Evolutionary conservation across 1,140 invertebrate species (phyloP).

Genomic region (Condylostylus longicornis): DNA sequence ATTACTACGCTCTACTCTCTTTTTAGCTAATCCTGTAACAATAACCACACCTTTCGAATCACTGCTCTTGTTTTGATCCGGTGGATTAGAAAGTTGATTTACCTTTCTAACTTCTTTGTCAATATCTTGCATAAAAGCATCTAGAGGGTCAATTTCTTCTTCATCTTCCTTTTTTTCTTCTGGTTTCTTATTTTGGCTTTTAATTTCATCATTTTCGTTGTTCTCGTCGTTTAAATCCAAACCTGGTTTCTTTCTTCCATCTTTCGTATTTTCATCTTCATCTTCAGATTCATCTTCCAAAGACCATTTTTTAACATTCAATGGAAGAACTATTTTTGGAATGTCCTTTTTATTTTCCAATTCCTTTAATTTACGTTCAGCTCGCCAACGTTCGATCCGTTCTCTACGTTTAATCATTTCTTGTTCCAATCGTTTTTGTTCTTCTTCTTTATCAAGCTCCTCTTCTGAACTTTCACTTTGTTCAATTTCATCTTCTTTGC

Average conservation of each 20-base stretch:
- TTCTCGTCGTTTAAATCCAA: conserved; percentile 1
- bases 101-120: conserved; percentile 79
- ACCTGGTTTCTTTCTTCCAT: conserved; percentile 25
- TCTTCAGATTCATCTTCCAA: conserved; percentile 78
- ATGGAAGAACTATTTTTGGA: conserved; percentile 21
- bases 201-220: conserved; percentile 12
- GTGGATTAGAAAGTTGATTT: conserved; percentile 46
- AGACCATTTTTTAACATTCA: conserved; percentile 73
- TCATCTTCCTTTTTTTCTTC: conserved; percentile 33
- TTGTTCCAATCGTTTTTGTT: conserved; percentile 75
- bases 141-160: conserved; percentile 84
- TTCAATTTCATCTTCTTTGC: conserved; percentile 22
- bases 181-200: no score
- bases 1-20: conserved; percentile 55
- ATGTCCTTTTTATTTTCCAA: conserved; percentile 61
- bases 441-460: conserved; percentile 47
- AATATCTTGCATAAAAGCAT: conserved; percentile 87
- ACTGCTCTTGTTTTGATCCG: conserved; percentile 13
- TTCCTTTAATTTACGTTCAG: conserved; percentile 74
- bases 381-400: conserved; percentile 82
- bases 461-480: conserved; percentile 17
- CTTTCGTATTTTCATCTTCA: conserved; percentile 39
- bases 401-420: conserved; percentile 95
- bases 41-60: conserved; percentile 50
- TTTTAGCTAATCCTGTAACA: conserved; percentile 82